Conservation (phyloP, 2,888 invertebrate genomes). For the Erpobdella octoculata region DNA sequence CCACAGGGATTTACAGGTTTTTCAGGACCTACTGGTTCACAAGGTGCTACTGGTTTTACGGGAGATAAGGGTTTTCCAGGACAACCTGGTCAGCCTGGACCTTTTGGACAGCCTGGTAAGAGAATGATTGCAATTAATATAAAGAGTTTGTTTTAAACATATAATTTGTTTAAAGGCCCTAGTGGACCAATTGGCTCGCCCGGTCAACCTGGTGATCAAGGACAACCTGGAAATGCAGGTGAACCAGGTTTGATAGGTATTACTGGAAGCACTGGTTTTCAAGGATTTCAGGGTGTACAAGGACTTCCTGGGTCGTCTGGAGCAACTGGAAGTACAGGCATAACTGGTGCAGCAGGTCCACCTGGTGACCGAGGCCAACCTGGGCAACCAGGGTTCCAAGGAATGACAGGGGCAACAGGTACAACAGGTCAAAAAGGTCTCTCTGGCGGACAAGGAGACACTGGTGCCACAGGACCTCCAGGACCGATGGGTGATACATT, state of each 20-base stretch:
- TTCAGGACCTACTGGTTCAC: conserved; percentile 21
- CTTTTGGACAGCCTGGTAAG: conserved; percentile 5
- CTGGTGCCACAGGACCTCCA: conserved; percentile 27
- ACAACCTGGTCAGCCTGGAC: conserved; percentile 17
- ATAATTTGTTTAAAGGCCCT: conserved; percentile 11
- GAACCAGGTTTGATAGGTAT: conserved; percentile 25
- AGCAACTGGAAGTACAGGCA: conserved; percentile 21
- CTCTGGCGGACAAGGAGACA: conserved; percentile 7
- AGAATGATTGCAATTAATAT: no score
- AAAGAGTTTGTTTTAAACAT: no score
- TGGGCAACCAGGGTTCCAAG: conserved; percentile 34
- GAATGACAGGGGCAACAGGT: conserved; percentile 31
- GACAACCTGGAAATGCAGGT: conserved; percentile 24
- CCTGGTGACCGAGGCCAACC: conserved; percentile 32
- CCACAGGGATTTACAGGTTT: conserved; percentile 23
- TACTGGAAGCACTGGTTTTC: conserved; percentile 21
- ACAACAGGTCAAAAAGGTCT: conserved; percentile 2
- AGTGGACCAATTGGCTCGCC: conserved; percentile 15
- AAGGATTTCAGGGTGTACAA: conserved; percentile 11
- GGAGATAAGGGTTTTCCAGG: conserved; percentile 23
- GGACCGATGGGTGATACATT: conserved; percentile 10
- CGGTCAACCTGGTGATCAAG: conserved; percentile 25
- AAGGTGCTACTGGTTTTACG: conserved; percentile 3
- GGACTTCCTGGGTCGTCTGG: conserved; percentile 22
- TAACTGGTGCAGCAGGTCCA: conserved; percentile 49